phyloP scores from a whole-genome alignment of 2,888 invertebrate genomes.

The Melinopterus prodromus region DNA sequence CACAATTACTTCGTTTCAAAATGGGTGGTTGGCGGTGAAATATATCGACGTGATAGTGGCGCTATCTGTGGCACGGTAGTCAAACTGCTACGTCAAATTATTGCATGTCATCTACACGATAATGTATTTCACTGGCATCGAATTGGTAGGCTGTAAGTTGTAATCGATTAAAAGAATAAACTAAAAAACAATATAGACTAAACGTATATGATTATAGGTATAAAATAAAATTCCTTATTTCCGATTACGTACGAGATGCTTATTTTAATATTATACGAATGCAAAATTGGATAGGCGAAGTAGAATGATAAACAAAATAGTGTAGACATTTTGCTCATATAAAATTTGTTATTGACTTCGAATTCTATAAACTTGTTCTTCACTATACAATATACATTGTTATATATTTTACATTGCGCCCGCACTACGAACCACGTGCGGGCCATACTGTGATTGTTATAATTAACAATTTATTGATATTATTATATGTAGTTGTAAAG shows the following conservation, averaged over 20 bases:
- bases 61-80: not conserved
- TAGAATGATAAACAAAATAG: conserved; percentile 13
- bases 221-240: not conserved
- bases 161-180: not conserved
- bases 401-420: not conserved
- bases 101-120: not conserved
- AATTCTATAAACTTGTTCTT: not conserved
- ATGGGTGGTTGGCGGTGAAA: not conserved
- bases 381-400: not conserved
- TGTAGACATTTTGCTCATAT: conserved; percentile 14
- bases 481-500: not conserved
- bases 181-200: not conserved
- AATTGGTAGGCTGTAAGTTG: not conserved
- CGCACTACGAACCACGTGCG: not conserved
- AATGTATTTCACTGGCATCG: not conserved
- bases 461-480: not conserved
- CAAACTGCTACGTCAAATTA: not conserved
- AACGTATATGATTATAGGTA: not conserved
- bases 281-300: not conserved
- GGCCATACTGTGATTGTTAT: not conserved
- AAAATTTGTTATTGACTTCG: conserved; percentile 7
- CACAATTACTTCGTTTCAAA: conserved; percentile 4
- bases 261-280: not conserved
- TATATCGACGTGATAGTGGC: not conserved
- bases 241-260: not conserved